These are phyloP conservation scores for Acromyrmex echinatior DNA, from an alignment of 1,140 invertebrate genomes.

Conservation along the genomic window DNA sequence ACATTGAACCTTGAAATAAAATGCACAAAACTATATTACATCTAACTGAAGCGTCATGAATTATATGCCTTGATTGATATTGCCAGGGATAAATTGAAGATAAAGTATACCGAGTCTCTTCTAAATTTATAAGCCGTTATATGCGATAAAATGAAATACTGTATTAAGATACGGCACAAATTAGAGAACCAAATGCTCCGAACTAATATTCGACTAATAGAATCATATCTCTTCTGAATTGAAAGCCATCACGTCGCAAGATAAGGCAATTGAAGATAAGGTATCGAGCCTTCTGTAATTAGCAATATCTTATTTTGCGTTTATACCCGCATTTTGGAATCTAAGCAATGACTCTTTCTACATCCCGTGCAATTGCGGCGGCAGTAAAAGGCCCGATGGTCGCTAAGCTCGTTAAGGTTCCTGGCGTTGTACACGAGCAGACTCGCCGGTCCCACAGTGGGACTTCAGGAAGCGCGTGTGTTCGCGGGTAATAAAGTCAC, in stretches of 20 bases:
- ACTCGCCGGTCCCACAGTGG: conserved; percentile 72
- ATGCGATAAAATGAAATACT: conserved; percentile 7
- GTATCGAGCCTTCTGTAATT: conserved; percentile 28
- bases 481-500: conserved; percentile 85
- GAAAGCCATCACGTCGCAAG: conserved; percentile 36
- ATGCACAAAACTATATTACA: not conserved
- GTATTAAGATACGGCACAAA: conserved; percentile 20
- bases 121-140: conserved; percentile 41
- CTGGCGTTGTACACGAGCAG: conserved; percentile 34
- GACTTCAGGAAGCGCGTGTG: conserved; percentile 81
- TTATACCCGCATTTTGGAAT: conserved; percentile 31
- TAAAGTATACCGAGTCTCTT: conserved; percentile 7
- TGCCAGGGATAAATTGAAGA: conserved; percentile 6
- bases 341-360: not conserved
- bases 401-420: conserved; percentile 72
- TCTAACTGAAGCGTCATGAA: not conserved
- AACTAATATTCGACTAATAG: conserved; percentile 16
- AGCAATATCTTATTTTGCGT: conserved; percentile 5
- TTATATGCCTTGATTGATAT: conserved; percentile 19
- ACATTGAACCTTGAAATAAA: not conserved
- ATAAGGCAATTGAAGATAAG: not conserved
- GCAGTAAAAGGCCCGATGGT: conserved; percentile 58
- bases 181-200: not conserved
- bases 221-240: conserved; percentile 32
- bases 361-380: not conserved